Conservation (phyloP, 2,113 vertebrate genomes). For the Oenanthe oenanthe region DNA sequence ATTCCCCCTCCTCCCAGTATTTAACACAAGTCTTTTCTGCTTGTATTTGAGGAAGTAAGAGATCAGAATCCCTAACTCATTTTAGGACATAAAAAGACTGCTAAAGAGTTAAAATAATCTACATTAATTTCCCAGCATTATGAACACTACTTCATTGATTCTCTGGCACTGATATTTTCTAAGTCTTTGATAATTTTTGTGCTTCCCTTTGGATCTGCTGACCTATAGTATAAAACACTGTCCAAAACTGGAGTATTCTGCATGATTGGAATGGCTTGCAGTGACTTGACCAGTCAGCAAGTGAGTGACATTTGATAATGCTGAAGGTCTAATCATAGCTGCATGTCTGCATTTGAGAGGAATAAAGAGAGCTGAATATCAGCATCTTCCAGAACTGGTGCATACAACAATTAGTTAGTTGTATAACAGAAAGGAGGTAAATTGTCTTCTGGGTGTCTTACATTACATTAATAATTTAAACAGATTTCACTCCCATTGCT, state of each 20-base stretch:
- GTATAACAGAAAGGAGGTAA: not conserved
- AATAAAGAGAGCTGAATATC: not conserved
- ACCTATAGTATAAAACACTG: not conserved
- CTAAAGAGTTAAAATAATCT: not conserved
- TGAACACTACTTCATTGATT: not conserved
- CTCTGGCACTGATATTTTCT: not conserved
- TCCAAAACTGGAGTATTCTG: not conserved
- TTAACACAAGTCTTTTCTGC: not conserved
- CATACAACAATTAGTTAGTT: not conserved
- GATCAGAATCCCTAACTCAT: not conserved
- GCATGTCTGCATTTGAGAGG: not conserved
- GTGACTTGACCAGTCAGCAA: not conserved
- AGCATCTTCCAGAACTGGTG: not conserved
- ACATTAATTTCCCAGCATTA: not conserved
- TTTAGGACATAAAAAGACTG: not conserved
- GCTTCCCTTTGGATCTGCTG: not conserved
- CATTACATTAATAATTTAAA: not conserved
- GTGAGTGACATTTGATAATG: not conserved
- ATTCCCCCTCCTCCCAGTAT: fast-evolving
- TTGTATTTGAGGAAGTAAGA: not conserved
- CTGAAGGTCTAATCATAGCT: not conserved
- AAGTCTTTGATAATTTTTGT: not conserved
- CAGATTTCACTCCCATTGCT: not conserved
- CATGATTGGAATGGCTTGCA: not conserved
- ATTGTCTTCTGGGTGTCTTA: not conserved